Evolutionary conservation across 2,113 vertebrate genomes (phyloP).

Genomic region (Natator depressus): DNA sequence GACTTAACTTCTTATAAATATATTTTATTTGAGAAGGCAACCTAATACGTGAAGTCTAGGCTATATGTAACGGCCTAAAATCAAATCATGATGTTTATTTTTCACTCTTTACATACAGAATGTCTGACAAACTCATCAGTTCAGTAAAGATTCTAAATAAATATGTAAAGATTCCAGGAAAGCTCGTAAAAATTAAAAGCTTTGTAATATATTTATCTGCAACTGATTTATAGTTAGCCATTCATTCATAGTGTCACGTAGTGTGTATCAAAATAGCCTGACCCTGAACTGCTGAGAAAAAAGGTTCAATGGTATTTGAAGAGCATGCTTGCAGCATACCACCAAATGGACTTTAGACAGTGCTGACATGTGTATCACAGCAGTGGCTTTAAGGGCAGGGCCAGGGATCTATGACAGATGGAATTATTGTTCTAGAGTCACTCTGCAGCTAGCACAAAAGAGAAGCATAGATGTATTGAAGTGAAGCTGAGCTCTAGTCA

Average conservation of each 20-base stretch:
- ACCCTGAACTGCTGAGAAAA: not conserved
- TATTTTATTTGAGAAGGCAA: not conserved
- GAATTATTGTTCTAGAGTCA: not conserved
- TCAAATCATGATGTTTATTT: not conserved
- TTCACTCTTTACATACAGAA: not conserved
- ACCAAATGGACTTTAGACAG: not conserved
- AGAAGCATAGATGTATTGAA: not conserved
- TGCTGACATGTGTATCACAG: not conserved
- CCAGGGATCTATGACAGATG: not conserved
- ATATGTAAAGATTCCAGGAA: not conserved
- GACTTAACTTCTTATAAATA: too few species aligned
- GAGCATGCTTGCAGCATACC: not conserved
- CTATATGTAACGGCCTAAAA: not conserved
- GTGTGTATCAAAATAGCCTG: constrained; percentile 25
- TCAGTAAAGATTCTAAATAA: not conserved
- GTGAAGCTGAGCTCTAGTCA: not conserved
- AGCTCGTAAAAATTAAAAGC: not conserved
- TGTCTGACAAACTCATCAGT: not conserved
- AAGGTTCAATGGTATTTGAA: not conserved
- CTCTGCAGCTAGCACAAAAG: not conserved
- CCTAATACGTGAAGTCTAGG: not conserved
- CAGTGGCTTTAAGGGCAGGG: not conserved
- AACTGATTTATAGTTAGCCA: constrained; percentile 13
- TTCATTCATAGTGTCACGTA: constrained; percentile 71
- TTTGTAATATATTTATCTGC: not conserved